Evolutionary conservation across 2,888 invertebrate genomes (phyloP).

Genomic region (Lasioglossum malachurum): DNA sequence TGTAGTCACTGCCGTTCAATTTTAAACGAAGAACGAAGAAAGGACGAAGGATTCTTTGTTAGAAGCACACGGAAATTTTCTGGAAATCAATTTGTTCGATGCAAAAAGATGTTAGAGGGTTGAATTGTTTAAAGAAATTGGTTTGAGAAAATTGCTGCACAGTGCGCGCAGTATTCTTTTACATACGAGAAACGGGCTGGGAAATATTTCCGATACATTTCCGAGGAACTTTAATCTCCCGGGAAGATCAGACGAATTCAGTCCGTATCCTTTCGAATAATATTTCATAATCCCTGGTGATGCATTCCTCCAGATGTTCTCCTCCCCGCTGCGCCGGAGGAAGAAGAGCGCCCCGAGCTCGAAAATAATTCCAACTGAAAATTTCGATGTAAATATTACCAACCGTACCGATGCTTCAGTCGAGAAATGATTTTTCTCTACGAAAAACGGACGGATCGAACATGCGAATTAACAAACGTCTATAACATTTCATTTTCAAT

Average conservation of each 20-base stretch:
- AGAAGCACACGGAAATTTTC: background rate
- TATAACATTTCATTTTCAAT: background rate
- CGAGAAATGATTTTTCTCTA: background rate
- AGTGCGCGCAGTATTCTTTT: background rate
- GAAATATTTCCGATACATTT: background rate
- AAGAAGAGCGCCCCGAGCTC: background rate
- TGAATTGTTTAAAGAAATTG: background rate
- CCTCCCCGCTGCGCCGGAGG: background rate
- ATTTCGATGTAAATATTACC: background rate
- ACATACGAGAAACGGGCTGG: background rate
- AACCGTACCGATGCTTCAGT: background rate
- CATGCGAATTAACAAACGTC: background rate
- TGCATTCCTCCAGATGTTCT: background rate
- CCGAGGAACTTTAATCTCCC: background rate
- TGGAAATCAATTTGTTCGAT: background rate
- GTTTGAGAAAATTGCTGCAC: background rate
- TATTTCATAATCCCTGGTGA: constrained; percentile 20
- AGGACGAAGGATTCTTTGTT: background rate
- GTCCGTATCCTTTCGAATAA: constrained; percentile 2
- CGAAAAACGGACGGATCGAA: background rate
- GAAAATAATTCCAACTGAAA: background rate
- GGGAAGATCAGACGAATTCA: constrained; percentile 14
- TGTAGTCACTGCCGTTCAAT: background rate
- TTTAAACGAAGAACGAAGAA: background rate
- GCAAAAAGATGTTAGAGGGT: background rate